These are phyloP conservation scores for Anorthoa munda DNA, from an alignment of 2,888 invertebrate genomes.

Conservation along the genomic window DNA sequence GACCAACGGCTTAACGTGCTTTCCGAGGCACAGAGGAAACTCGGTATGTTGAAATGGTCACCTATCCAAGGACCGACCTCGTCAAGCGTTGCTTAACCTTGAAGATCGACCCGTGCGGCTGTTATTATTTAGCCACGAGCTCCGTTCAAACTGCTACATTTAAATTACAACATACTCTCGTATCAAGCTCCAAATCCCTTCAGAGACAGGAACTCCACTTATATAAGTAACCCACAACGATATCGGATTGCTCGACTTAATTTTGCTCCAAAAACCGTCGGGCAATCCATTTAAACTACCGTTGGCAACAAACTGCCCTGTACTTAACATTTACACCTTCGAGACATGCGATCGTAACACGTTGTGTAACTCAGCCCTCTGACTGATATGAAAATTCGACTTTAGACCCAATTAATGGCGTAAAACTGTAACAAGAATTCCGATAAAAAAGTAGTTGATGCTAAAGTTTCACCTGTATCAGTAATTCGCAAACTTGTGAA, in stretches of 20 bases:
- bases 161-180: slow-evolving; percentile 19
- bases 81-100: no score
- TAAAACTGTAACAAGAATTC: not conserved
- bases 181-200: slow-evolving; percentile 27
- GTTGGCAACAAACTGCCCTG: slow-evolving; percentile 56
- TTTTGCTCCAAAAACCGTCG: slow-evolving; percentile 65
- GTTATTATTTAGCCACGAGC: no score
- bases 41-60: no score
- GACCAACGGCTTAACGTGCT: no score
- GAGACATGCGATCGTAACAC: slow-evolving; percentile 68
- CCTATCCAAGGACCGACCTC: no score
- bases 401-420: slow-evolving; percentile 55
- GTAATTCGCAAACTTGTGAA: not conserved
- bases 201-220: slow-evolving; percentile 35
- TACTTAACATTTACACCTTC: slow-evolving; percentile 71
- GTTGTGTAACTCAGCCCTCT: slow-evolving; percentile 65
- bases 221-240: slow-evolving; percentile 40
- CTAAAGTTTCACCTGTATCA: no score
- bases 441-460: no score
- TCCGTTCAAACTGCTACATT: not conserved
- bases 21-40: no score
- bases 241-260: slow-evolving; percentile 56
- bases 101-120: no score
- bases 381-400: slow-evolving; percentile 67
- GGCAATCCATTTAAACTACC: slow-evolving; percentile 64